These are phyloP conservation scores for Apeltes quadracus DNA, from an alignment of 2,113 vertebrate species.

Conservation along the genomic window DNA sequence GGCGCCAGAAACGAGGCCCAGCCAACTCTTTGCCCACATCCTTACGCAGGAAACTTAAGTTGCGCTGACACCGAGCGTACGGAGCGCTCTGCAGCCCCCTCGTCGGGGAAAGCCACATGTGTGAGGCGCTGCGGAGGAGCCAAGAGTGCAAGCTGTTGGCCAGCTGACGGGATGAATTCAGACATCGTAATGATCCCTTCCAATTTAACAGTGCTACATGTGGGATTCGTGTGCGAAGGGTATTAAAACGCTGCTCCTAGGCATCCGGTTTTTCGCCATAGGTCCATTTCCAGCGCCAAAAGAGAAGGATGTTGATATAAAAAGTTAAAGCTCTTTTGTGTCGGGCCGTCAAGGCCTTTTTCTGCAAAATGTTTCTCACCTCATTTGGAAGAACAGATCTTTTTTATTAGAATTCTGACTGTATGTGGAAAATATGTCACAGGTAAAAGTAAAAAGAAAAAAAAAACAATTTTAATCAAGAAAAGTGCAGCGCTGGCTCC, in stretches of 20 bases:
- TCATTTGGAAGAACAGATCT: constrained; percentile 45
- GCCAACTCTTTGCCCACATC: constrained; percentile 77
- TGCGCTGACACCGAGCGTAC: constrained; percentile 66
- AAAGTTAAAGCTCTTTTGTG: constrained; percentile 29
- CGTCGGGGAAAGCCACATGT: constrained; percentile 73
- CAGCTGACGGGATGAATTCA: constrained; percentile 73
- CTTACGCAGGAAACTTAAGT: constrained; percentile 71
- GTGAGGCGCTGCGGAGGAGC: constrained; percentile 61
- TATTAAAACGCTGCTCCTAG: constrained; percentile 69
- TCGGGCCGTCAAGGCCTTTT: constrained; percentile 17
- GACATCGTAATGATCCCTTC: constrained; percentile 75
- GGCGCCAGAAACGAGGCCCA: constrained; percentile 59
- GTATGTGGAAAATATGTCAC: constrained; percentile 65
- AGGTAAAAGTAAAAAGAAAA: constrained; percentile 33
- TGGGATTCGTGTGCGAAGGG: constrained; percentile 72
- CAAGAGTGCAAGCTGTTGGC: constrained; percentile 75
- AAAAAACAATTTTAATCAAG: constrained; percentile 43
- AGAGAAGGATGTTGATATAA: constrained; percentile 35
- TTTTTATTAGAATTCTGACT: constrained; percentile 60
- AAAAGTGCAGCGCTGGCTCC: constrained; percentile 49
- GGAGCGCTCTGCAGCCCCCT: constrained; percentile 57
- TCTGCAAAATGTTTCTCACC: constrained; percentile 58
- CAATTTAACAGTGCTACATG: constrained; percentile 68
- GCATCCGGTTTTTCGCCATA: constrained; percentile 61
- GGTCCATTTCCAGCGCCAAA: constrained; percentile 48